Evolutionary conservation across 2,888 invertebrate species (phyloP), one percentile per base, ranked within the genome.

Genomic region (Drosophila robusta): DNA sequence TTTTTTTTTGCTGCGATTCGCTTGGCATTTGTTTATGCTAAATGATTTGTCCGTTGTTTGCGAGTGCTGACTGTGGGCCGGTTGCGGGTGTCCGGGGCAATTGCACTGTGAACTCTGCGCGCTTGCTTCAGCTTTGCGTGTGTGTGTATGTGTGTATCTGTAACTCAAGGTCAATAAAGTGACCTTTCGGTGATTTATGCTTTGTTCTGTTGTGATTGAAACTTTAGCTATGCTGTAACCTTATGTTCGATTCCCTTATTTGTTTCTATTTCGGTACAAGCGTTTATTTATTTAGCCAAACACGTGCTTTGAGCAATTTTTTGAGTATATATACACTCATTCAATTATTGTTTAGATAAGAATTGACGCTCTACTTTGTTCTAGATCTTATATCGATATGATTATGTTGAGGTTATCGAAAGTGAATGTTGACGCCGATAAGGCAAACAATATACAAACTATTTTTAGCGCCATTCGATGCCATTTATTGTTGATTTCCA

Each of bases 101-200:
- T 46, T 66, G 60, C 61, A 67, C 61, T 67, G 51, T 68, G 63
- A 61, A 68, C 69, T 64, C 39, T 52, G 24, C n/a, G 14, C 34
- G 22, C 6, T 18, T 26, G 46, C 39, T 41, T 51, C 46, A 67
- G 29, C 50, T 36, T 52, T 39, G 14, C 61, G 60, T 39, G 14
- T 61, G 41, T 22, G 7, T 52, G 41, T 22, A 5, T 52, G 7
- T 34, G 18, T 63, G 42, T 60, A 36, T 50, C 56, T 54, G 24
- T 56, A 24, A 47, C 46, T 58, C 74, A 75, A 75, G 74, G 74
- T 75, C 78, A 78, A 55, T 34, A 55, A 51, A 51, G 58, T 78
- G 58, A 75, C 74, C 75, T 75, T 74, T 74, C 6, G 9, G 44
- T 58, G 78, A 78, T 68, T 78, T 78, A 67, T 78, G 58, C n/a